phyloP scores from a whole-genome alignment of 2,797 vertebrate genomes.

The Acrossocheilus fasciatus region DNA sequence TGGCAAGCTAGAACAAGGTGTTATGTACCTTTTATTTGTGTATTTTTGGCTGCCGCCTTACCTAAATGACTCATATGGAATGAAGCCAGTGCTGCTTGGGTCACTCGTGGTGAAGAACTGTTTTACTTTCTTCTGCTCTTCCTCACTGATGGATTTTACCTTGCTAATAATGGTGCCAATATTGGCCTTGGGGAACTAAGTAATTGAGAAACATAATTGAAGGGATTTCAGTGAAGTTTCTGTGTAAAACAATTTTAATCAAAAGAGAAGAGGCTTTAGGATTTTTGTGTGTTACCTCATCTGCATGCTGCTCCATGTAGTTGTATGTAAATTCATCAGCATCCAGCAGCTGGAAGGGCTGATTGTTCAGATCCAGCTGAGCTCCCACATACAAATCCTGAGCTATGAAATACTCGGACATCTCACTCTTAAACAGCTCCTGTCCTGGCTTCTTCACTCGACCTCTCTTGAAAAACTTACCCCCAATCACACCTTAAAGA shows the following conservation, averaged over 20 bases:
- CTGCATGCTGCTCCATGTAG: slow-evolving; percentile 89
- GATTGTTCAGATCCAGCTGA: slow-evolving; percentile 80
- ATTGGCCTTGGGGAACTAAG: slow-evolving; percentile 85
- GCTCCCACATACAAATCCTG: slow-evolving; percentile 89
- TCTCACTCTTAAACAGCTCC: slow-evolving; percentile 86
- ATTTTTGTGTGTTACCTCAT: slow-evolving; percentile 79
- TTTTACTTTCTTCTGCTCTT: slow-evolving; percentile 80
- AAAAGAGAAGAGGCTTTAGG: background rate
- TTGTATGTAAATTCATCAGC: slow-evolving; percentile 89
- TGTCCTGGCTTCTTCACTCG: slow-evolving; percentile 89
- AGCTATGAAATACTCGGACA: slow-evolving; percentile 82
- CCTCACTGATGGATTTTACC: slow-evolving; percentile 76
- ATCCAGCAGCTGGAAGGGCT: slow-evolving; percentile 82
- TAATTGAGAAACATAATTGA: slow-evolving; percentile 35
- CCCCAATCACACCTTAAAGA: slow-evolving; percentile 81
- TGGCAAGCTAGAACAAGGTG: background rate
- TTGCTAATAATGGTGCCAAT: slow-evolving; percentile 81
- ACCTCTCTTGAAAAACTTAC: slow-evolving; percentile 86
- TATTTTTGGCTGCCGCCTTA: slow-evolving; percentile 53
- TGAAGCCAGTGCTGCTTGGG: slow-evolving; percentile 69
- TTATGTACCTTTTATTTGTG: slow-evolving; percentile 17
- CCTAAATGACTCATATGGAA: slow-evolving; percentile 87
- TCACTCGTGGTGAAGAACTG: slow-evolving; percentile 79
- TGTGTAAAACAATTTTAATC: slow-evolving; percentile 27
- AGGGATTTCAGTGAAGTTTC: slow-evolving; percentile 22